phyloP scores from a whole-genome alignment of 2,113 vertebrate species.

The Oncorhynchus gorbuscha region DNA sequence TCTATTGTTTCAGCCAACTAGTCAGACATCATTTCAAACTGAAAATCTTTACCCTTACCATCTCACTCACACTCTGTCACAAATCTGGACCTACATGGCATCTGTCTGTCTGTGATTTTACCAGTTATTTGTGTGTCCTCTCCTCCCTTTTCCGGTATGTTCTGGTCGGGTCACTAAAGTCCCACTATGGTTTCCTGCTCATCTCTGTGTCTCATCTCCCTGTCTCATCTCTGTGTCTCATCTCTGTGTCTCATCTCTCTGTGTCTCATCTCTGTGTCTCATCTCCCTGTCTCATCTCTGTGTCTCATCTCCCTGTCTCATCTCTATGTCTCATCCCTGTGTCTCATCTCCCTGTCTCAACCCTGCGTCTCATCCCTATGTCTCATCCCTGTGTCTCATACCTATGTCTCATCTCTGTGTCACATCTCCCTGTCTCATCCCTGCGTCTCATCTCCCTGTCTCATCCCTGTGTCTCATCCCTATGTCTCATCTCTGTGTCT shows the following conservation, averaged over 20 bases:
- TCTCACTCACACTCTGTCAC: background rate
- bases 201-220: background rate
- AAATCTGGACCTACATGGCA: background rate
- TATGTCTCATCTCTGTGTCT: too few species aligned
- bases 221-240: too few species aligned
- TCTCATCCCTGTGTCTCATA: background rate
- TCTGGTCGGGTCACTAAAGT: background rate
- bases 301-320: too few species aligned
- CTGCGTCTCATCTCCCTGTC: background rate
- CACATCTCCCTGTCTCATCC: too few species aligned
- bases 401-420: background rate
- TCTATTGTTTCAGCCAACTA: too few species aligned
- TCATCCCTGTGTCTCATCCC: background rate
- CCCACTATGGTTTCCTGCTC: constrained; percentile 12
- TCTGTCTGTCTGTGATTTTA: background rate
- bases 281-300: background rate
- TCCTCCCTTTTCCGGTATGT: constrained; percentile 17
- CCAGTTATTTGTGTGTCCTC: background rate
- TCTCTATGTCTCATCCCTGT: background rate
- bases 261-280: background rate
- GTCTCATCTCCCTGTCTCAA: background rate
- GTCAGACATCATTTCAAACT: too few species aligned
- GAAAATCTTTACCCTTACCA: too few species aligned
- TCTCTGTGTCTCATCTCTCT: too few species aligned
- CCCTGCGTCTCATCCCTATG: too few species aligned